Base-by-base conservation (phyloP, 2,113 vertebrate species). In the Lophura nycthemera region DNA sequence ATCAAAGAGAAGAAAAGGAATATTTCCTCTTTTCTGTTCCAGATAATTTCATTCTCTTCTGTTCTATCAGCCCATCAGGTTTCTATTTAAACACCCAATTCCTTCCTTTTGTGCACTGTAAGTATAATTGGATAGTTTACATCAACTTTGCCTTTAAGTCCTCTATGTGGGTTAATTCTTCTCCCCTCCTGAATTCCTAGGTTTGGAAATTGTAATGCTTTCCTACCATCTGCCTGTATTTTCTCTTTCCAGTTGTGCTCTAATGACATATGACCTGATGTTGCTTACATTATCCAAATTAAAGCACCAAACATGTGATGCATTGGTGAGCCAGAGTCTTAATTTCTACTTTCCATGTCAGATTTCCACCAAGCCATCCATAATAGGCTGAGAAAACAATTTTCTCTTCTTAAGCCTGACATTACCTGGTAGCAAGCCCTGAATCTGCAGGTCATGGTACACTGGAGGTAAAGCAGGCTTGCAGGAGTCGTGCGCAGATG, bases 21-120 rank as follows among this genome's bases (percentile, higher is more conserved):
- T 88, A 92, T 96, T 94, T 95, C 89, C 91, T 95, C 88, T 92
- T 90, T 83, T 80, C 93, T 91, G 87, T 85, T 96, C 81, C 89
- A 93, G 88, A 86, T 94, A 91, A 93, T 86, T 92, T 90, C 54
- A 34, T 90, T 93, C 89, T 91, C 47, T 52, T 67, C 89, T 83
- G 40, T 59, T 96, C 70, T 80, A 60, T 87, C 90, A 90, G 75
- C 90, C 89, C 67, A 60, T 77, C 65, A 83, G 83, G 76, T 84
- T 93, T 93, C 88, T 93, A 75, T 95, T 96, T 95, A 93, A 91
- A 90, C 64, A 30, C 56, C 60, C 2, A 42, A 57, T 32, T 61
- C 77, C 79, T 66, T 77, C 83, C 77, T 85, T 95, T 76, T 52
- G 64, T 91, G 71, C 73, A 7, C 1, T 13, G 76, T 66, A 77